Evolutionary conservation across 2,888 invertebrate genomes (phyloP).

Genomic region (Chrysolina oricalcia): DNA sequence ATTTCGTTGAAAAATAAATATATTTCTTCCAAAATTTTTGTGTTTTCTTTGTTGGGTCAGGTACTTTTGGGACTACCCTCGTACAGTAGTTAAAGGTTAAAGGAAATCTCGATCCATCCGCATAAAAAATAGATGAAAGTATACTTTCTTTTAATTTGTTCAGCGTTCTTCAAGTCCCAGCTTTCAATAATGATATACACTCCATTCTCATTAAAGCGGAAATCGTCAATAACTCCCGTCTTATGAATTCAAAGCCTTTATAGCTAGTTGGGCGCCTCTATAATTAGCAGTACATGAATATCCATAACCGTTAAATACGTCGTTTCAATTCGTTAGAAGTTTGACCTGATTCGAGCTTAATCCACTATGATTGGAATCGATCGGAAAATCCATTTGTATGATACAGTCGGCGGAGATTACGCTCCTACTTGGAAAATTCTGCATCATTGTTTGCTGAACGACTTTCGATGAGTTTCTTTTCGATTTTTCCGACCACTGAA

Average conservation of each 20-base stretch:
- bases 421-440: not conserved
- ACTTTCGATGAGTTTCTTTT: not conserved
- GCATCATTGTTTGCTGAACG: not conserved
- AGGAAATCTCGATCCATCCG: too few species aligned
- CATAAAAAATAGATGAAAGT: too few species aligned
- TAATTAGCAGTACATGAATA: not conserved
- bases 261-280: not conserved
- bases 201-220: too few species aligned
- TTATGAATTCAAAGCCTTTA: not conserved
- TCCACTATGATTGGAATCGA: conserved; percentile 6
- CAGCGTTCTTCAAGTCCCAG: too few species aligned
- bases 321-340: not conserved
- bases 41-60: too few species aligned
- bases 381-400: not conserved
- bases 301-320: not conserved
- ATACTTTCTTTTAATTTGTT: too few species aligned
- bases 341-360: not conserved
- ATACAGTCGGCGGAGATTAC: not conserved
- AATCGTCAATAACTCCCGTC: too few species aligned
- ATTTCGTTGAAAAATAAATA: too few species aligned
- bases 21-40: too few species aligned
- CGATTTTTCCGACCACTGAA: not conserved
- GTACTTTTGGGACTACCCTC: too few species aligned
- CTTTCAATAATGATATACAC: too few species aligned
- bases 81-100: not conserved